Conservation (phyloP, 2,113 vertebrate species). For the Corythoichthys intestinalis region DNA sequence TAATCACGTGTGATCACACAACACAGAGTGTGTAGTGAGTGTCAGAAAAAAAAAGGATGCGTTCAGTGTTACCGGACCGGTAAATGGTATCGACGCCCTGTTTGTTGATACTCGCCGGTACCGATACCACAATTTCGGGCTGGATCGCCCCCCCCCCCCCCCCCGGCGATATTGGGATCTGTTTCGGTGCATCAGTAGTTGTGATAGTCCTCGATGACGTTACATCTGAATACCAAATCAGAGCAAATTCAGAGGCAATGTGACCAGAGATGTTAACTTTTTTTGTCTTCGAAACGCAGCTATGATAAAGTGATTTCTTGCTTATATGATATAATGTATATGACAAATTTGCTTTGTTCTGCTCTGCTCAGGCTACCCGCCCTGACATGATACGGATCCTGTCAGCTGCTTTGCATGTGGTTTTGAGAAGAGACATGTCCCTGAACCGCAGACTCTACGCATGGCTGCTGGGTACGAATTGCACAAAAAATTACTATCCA, state of each 20-base stretch:
- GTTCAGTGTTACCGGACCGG: too few relatives aligned
- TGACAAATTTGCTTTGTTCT: conserved; percentile 16
- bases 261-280: background rate
- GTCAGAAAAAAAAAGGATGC: too few relatives aligned
- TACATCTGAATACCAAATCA: background rate
- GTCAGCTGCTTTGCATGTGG: conserved; percentile 95
- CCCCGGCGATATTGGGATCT: too few relatives aligned
- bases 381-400: conserved; percentile 96
- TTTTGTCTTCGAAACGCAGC: too few relatives aligned
- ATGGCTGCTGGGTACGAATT: conserved; percentile 89
- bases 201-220: background rate
- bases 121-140: too few relatives aligned
- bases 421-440: conserved; percentile 97
- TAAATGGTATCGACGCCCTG: too few relatives aligned
- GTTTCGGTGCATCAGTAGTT: background rate
- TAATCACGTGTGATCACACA: too few relatives aligned
- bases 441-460: conserved; percentile 97
- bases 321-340: background rate
- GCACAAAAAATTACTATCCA: conserved; percentile 20
- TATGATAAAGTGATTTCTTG: background rate
- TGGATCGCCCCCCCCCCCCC: too few relatives aligned
- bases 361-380: conserved; percentile 82
- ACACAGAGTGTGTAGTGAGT: too few relatives aligned
- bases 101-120: too few relatives aligned
- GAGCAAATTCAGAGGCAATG: background rate